phyloP scores from a whole-genome alignment of 2,113 vertebrate genomes.

The Protomyctophum bolini region DNA sequence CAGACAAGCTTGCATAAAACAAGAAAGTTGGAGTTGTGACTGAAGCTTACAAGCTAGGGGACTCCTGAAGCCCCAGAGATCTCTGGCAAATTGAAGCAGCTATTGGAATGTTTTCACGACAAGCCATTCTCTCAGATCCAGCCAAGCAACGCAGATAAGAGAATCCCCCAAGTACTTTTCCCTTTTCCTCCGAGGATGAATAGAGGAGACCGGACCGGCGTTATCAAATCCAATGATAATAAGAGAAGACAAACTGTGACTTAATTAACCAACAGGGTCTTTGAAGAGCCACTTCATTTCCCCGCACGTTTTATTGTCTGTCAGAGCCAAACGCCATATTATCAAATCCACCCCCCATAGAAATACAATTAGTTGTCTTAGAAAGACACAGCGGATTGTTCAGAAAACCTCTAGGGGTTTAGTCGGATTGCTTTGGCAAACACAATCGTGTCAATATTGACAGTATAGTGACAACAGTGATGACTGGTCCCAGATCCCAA shows the following conservation, averaged over 20 bases:
- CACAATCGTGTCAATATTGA: too few species aligned
- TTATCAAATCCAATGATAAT: constrained; percentile 46
- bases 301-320: constrained; percentile 22
- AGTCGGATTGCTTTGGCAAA: too few species aligned
- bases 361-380: not conserved
- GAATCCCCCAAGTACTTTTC: constrained; percentile 15
- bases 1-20: not conserved
- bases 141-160: constrained; percentile 24
- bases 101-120: constrained; percentile 31
- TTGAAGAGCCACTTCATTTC: constrained; percentile 34
- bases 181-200: constrained; percentile 22
- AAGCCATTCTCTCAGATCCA: constrained; percentile 29
- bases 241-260: constrained; percentile 46
- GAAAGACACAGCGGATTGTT: not conserved
- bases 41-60: not conserved
- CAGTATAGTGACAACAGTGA: too few species aligned
- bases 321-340: not conserved
- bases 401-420: not conserved
- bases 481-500: too few species aligned
- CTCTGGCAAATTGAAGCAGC: not conserved
- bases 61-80: constrained; percentile 2
- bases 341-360: not conserved
- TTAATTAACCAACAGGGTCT: constrained; percentile 45
- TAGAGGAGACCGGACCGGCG: constrained; percentile 28
- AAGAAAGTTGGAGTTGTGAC: not conserved